Percentiles rank a stretch among this genome's conserved stretches.
Evolutionary conservation across 2,113 vertebrate species (phyloP).

Genomic region (Oreochromis tanganicae): DNA sequence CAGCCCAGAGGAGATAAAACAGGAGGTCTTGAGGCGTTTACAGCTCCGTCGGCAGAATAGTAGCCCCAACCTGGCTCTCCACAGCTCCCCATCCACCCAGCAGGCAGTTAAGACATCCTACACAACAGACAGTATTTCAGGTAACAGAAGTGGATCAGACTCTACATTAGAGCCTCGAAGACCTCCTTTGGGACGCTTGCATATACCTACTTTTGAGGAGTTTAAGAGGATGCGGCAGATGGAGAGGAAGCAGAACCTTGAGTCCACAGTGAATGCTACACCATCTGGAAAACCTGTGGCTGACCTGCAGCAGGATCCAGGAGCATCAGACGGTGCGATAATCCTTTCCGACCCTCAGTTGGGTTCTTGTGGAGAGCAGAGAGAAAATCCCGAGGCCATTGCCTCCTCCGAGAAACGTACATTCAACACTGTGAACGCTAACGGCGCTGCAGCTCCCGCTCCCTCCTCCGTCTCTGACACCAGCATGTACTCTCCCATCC

Average conservation of each 20-base stretch:
- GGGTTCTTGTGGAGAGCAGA: background rate
- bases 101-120: slow-evolving; percentile 60
- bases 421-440: background rate
- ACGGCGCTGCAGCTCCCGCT: background rate
- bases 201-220: slow-evolving; percentile 86
- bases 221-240: slow-evolving; percentile 84
- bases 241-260: slow-evolving; percentile 25
- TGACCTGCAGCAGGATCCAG: background rate
- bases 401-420: background rate
- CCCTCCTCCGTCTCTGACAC: background rate
- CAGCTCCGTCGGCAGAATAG: slow-evolving; percentile 82
- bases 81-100: slow-evolving; percentile 27
- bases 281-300: background rate
- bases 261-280: background rate
- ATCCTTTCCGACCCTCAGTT: background rate
- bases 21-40: slow-evolving; percentile 77
- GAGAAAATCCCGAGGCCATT: background rate
- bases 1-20: slow-evolving; percentile 81
- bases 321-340: background rate
- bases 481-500: slow-evolving; percentile 42
- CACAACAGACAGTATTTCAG: slow-evolving; percentile 66
- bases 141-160: background rate
- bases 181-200: slow-evolving; percentile 64
- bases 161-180: slow-evolving; percentile 48
- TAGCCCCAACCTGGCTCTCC: slow-evolving; percentile 73